Evolutionary conservation across 2,888 invertebrate species (phyloP), one percentile per base, ranked within the genome.

Genomic region (Pycnomerus fuliginosus): DNA sequence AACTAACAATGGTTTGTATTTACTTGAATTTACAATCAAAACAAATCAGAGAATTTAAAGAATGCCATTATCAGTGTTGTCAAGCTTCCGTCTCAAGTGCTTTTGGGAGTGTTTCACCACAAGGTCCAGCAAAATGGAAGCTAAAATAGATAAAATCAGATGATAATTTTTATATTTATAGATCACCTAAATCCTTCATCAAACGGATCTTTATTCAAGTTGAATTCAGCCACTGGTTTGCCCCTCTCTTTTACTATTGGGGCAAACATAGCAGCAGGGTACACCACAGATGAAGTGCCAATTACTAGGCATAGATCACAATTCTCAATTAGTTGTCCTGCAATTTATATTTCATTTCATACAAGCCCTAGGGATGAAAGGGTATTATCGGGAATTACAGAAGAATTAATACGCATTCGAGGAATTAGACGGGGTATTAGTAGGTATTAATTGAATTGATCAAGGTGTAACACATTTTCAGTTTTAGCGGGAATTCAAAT

Each of bases 191-290:
- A 67, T 7, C 49, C 45, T n/a, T 62, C 57, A 11, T 53, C 56
- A 7, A 67, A 66, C 1, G 71, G 68, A 37, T 62, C 60, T 7
- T 61, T 62, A 44, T 62, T 66, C 13, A 71, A 49, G 44, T 87
- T 87, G 62, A 87, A 86, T 72, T 88, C 85, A 3, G 84, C 87
- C n/a, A n/a, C 5, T 20, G 84, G 81, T 49, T 87, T 79, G 1
- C 88, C 88, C 43, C 86, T 75, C 1, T 75, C 72, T 0, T 87
- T 87, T 0, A 88, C 85, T 57, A 77, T 74, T 0, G 90, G 90
- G 0, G 90, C 91, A 73, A 90, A 91, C 84, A 87, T 84, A 3
- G 90, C 89, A 0, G 91, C 91, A 0, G 91, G 92, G 68, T 90
- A 90, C 1, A 92, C 90, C 0, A 89, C 80, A 0, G 90, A 89